Evolutionary conservation across 2,888 invertebrate species (phyloP).

Genomic region (Diplazon laetatorius): DNA sequence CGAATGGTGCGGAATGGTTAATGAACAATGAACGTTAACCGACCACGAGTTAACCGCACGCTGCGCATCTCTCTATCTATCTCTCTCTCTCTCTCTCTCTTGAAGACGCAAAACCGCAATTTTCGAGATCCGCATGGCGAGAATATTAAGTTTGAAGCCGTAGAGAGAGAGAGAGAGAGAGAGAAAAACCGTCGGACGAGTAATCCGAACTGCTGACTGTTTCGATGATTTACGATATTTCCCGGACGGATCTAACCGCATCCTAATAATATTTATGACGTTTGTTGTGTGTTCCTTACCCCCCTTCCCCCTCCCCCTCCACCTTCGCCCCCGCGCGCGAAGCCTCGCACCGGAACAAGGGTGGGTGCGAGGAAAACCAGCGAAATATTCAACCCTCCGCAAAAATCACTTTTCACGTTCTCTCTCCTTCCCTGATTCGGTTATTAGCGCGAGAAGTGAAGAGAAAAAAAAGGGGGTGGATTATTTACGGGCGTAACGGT

Average conservation of each 20-base stretch:
- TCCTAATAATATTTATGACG: constrained; percentile 64
- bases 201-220: background rate
- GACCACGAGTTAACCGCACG: constrained; percentile 14
- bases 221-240: constrained; percentile 60
- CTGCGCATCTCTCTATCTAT: too few relatives aligned
- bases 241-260: constrained; percentile 60
- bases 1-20: too few relatives aligned
- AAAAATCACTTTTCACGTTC: background rate
- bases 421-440: too few relatives aligned
- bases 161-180: too few relatives aligned
- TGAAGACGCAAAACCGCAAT: constrained; percentile 16
- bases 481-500: constrained; percentile 74
- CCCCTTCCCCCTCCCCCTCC: too few relatives aligned
- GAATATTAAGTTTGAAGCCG: too few relatives aligned
- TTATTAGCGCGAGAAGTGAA: background rate
- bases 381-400: background rate
- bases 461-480: constrained; percentile 68
- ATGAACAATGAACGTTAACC: constrained; percentile 1
- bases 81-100: too few relatives aligned
- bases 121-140: background rate
- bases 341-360: too few relatives aligned
- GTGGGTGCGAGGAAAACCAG: background rate
- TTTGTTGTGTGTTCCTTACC: constrained; percentile 49
- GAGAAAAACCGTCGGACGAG: too few relatives aligned
- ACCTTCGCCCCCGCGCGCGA: too few relatives aligned